Base-by-base conservation (phyloP, 2,113 vertebrate genomes). In the Sterna hirundo region DNA sequence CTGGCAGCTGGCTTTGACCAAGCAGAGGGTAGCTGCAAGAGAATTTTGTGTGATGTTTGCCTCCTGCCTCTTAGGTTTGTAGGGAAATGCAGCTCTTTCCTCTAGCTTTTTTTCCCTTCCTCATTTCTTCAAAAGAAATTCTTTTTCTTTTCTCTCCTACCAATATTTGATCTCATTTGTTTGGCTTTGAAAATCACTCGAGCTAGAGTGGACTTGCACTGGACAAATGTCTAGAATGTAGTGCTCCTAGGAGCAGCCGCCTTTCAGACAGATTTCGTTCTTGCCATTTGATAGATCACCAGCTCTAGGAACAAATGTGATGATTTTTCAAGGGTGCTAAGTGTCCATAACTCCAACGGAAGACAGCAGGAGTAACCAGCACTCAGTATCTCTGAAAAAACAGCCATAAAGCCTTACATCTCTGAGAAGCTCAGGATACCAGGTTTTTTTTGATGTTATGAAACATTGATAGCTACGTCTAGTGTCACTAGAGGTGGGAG, bases 91-190 rank as follows among this genome's bases (percentile, higher is more conserved):
- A 82, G 57, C 80, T 22, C 55, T 94, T 79, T 95, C 60, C 64
- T 96, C 54, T 80, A 86, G 86, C 91, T 83, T 83, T 97, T 88
- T 86, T 79, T 11, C 0, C 69, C 46, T 21, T 90, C n/a, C 66
- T 97, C 17, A 34, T 83, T 95, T 97, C 58, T 95, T 58, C 55
- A 58, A 94, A 91, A 91, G 11, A 80, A 93, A 92, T 83, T 94
- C 89, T 90, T 0, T 94, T 95, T 91, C 94, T 94, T 83, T 95
- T 62, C 81, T 96, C 29, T 97, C 47, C 74, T 96, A 30, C 44
- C 9, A 2, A 25, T 70, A 77, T 88, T 95, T 87, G 93, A 46
- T 96, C 96, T 97, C 78, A 29, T 90, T 95, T 76, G 49, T 93
- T 93, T 90, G 78, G 60, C n/a, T 88, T 74, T 88, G 60, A 81